Conservation (phyloP, 2,113 vertebrate genomes). For the Cochlearius cochlearius region DNA sequence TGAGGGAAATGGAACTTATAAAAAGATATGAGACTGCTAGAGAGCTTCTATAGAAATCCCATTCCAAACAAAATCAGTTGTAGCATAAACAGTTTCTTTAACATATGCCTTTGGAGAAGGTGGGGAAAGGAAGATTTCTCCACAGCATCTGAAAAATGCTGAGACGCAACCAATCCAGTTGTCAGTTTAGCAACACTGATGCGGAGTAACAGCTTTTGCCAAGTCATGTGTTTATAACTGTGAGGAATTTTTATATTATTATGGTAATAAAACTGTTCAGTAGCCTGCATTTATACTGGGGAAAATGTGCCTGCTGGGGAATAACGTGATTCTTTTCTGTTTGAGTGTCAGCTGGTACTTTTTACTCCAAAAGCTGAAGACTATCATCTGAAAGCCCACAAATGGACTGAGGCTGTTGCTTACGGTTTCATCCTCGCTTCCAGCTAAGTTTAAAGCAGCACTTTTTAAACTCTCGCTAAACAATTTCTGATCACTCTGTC, state of each 20-base stretch:
- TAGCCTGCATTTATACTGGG: background rate
- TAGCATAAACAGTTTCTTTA: background rate
- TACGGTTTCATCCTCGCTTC: background rate
- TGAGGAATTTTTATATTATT: background rate
- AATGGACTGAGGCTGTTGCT: background rate
- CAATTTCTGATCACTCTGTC: background rate
- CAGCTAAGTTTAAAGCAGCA: background rate
- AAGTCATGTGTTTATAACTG: background rate
- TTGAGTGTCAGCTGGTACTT: background rate
- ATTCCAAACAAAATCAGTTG: background rate
- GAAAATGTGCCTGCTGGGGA: background rate
- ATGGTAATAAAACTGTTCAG: background rate
- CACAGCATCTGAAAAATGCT: background rate
- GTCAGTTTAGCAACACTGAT: background rate
- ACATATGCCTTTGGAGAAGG: background rate
- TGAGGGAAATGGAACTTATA: background rate
- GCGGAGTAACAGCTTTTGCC: background rate
- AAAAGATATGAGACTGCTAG: background rate
- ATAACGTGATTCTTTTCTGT: background rate
- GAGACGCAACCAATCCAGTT: background rate
- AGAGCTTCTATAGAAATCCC: background rate
- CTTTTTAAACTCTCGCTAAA: background rate
- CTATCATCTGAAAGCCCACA: background rate
- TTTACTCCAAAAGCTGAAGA: background rate
- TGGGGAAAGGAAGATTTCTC: background rate